phyloP scores from a whole-genome alignment of 1,140 invertebrate species.

The Nylanderia fulva region DNA sequence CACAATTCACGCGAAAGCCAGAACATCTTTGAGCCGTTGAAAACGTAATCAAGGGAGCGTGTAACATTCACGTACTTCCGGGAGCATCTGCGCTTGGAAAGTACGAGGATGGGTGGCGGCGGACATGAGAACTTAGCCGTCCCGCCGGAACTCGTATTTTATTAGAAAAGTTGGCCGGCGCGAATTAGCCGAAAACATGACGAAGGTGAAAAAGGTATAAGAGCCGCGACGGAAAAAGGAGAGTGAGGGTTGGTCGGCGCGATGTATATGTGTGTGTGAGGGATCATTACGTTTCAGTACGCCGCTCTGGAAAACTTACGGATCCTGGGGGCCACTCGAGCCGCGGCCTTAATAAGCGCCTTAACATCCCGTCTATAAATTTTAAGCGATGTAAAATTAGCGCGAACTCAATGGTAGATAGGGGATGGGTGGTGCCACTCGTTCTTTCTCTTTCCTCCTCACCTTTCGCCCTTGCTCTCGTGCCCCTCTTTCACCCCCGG shows the following conservation, averaged over 20 bases:
- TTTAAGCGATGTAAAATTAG: slow-evolving; percentile 79
- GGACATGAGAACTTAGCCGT: slow-evolving; percentile 48
- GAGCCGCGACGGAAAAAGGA: slow-evolving; percentile 45
- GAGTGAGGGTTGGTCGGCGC: background rate
- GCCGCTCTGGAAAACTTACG: slow-evolving; percentile 51
- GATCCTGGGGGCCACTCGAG: slow-evolving; percentile 46
- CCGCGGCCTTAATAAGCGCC: slow-evolving; percentile 78
- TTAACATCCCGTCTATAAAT: slow-evolving; percentile 80
- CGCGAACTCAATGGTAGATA: slow-evolving; percentile 56
- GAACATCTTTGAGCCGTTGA: background rate
- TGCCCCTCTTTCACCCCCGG: background rate
- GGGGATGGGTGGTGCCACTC: background rate
- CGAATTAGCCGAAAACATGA: slow-evolving; percentile 57
- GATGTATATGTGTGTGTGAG: background rate
- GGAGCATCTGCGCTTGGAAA: slow-evolving; percentile 26
- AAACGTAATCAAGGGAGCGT: slow-evolving; percentile 18
- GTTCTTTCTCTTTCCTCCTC: slow-evolving; percentile 27
- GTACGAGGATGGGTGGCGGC: background rate
- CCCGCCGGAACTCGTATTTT: slow-evolving; percentile 56
- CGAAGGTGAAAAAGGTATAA: slow-evolving; percentile 53
- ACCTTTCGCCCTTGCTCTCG: background rate
- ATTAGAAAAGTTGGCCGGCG: slow-evolving; percentile 65
- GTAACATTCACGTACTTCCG: slow-evolving; percentile 4
- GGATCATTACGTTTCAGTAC: slow-evolving; percentile 50
- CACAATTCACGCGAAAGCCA: slow-evolving; percentile 6